Evolutionary conservation across 2,113 vertebrate genomes (phyloP), one percentile per base, ranked within the genome.

Genomic region (Mystacornis crossleyi): DNA sequence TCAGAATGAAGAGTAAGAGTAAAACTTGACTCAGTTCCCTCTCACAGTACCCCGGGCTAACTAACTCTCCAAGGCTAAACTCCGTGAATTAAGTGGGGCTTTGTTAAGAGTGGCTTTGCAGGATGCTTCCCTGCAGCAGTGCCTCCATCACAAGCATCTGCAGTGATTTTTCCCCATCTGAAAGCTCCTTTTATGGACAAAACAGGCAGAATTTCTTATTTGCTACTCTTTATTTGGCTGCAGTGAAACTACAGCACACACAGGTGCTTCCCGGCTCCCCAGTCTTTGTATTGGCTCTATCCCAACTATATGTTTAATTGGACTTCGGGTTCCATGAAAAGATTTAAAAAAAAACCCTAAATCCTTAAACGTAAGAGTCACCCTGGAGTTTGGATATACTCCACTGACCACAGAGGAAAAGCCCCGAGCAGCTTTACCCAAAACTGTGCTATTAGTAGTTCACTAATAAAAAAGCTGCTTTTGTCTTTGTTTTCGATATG

Each of bases 131-230:
- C 43, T 74, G 74, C 31, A 69, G 71, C 61, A 75, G 51, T 2
- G 34, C 38, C 62, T 51, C 19, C 38, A 67, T 33, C 6, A 3
- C 42, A 79, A 82, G 15, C 62, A 40, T 26, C 54, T 79, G 34
- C 36, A 6, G 34, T 20, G n/a, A 26, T 67, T 85, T 36, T 33
- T 33, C 23, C 31, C 34, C 11, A 1, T 17, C 62, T 62, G 50
- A 57, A 81, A 90, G 18, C 34, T 90, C 82, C 64, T 94, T 88
- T 85, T 57, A 77, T 47, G 33, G 74, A 57, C 28, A 90, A 86
- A 79, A 11, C 10, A 13, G 28, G 42, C 54, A 81, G 75, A 86
- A 43, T 16, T 73, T 70, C 50, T 77, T 18, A 24, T 38, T 77
- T 66, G 47, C 29, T 77, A 31, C 74, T 88, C 50, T 82, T 82